Percentiles rank a stretch among this genome's conserved stretches.
Evolutionary conservation across 2,888 invertebrate genomes (phyloP).

Genomic region (Tenodera sinensis): DNA sequence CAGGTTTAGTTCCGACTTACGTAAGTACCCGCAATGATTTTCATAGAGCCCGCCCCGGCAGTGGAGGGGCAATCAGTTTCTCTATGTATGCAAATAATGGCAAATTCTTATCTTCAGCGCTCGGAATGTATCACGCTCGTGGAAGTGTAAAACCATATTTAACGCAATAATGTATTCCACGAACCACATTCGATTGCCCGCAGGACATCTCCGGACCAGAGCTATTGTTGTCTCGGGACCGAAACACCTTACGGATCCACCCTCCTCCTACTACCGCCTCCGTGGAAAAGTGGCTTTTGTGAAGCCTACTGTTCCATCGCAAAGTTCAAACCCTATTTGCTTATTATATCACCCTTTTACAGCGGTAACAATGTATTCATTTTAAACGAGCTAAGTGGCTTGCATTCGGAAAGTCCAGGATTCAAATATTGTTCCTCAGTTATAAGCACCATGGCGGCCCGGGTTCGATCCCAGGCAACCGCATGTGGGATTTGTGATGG

Average conservation of each 20-base stretch:
- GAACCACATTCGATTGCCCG: background rate
- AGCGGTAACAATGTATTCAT: too few relatives aligned
- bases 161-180: background rate
- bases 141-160: conserved; percentile 3
- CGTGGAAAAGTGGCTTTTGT: background rate
- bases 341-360: too few relatives aligned
- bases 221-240: background rate
- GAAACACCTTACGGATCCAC: background rate
- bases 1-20: background rate
- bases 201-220: background rate
- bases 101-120: background rate
- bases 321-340: too few relatives aligned
- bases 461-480: too few relatives aligned
- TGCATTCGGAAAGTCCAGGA: too few relatives aligned
- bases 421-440: too few relatives aligned
- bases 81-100: conserved; percentile 1
- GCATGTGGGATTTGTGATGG: too few relatives aligned
- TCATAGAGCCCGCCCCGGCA: background rate
- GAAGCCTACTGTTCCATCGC: background rate
- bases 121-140: background rate
- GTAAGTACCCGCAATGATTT: background rate
- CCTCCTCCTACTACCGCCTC: background rate
- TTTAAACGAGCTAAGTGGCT: too few relatives aligned
- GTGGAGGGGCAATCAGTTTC: background rate
- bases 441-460: too few relatives aligned